Evolutionary conservation across 2,797 vertebrate genomes (phyloP).

Genomic region (Delichon dasypus): DNA sequence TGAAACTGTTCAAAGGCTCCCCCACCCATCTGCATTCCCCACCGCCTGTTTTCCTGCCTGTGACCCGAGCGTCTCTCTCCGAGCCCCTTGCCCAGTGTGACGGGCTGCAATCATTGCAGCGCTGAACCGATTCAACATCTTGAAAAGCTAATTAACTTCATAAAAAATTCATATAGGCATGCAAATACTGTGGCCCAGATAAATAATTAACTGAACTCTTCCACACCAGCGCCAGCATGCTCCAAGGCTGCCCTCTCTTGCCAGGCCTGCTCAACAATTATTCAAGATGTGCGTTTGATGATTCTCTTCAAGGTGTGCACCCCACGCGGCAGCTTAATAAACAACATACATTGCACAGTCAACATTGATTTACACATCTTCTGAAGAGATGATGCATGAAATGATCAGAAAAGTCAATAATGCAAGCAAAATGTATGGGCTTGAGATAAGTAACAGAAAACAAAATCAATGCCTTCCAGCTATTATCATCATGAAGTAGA

Average conservation of each 20-base stretch:
- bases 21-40: conserved; percentile 21
- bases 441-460: conserved; percentile 78
- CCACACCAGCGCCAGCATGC: conserved; percentile 47
- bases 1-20: conserved; percentile 1
- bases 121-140: conserved; percentile 76
- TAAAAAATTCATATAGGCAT: conserved; percentile 80
- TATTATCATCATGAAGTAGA: conserved; percentile 78
- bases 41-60: conserved; percentile 3
- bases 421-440: conserved; percentile 77
- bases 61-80: conserved; percentile 26
- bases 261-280: conserved; percentile 75
- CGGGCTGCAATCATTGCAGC: conserved; percentile 68
- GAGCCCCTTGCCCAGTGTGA: conserved; percentile 41
- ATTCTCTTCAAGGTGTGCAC: conserved; percentile 76
- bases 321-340: conserved; percentile 70
- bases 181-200: conserved; percentile 78
- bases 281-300: conserved; percentile 67
- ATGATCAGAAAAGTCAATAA: conserved; percentile 81
- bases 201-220: conserved; percentile 80
- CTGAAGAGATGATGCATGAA: conserved; percentile 81
- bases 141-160: conserved; percentile 82
- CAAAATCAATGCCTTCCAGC: conserved; percentile 82
- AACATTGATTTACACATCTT: conserved; percentile 82
- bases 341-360: conserved; percentile 76
- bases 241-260: conserved; percentile 76